phyloP scores from a whole-genome alignment of 2,797 vertebrate genomes.

The Triplophysa bombifrons region DNA sequence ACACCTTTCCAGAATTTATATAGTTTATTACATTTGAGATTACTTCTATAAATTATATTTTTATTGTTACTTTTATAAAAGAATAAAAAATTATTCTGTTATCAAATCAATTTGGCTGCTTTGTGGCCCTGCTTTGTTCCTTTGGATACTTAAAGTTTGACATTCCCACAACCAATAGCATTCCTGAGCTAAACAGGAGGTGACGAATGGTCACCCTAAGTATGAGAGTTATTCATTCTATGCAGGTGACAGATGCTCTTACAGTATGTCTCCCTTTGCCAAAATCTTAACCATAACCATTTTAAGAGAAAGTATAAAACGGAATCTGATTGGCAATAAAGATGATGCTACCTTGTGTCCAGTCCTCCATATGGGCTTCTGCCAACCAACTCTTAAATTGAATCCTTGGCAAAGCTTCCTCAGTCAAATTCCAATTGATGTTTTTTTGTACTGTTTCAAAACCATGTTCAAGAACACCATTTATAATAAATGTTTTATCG shows the following conservation, averaged over 20 bases:
- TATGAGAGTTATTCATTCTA: background rate
- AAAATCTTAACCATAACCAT: background rate
- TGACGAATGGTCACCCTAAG: background rate
- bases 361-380: background rate
- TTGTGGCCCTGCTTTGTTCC: background rate
- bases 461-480: background rate
- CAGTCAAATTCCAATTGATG: slow-evolving; percentile 42
- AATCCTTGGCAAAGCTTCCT: slow-evolving; percentile 46
- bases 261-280: background rate
- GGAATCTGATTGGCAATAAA: slow-evolving; percentile 8
- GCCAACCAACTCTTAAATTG: slow-evolving; percentile 46
- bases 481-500: background rate
- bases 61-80: too few species aligned
- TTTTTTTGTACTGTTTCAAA: slow-evolving; percentile 47
- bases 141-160: background rate
- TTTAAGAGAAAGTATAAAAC: slow-evolving; percentile 9
- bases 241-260: background rate
- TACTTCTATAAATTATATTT: background rate
- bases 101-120: background rate
- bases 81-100: too few species aligned
- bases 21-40: background rate
- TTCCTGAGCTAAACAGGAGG: background rate
- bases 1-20: too few species aligned
- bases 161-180: background rate
- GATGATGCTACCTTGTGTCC: background rate